These are phyloP conservation scores for Erebia palarica DNA, from an alignment of 2,888 invertebrate genomes.

Conservation along the genomic window DNA sequence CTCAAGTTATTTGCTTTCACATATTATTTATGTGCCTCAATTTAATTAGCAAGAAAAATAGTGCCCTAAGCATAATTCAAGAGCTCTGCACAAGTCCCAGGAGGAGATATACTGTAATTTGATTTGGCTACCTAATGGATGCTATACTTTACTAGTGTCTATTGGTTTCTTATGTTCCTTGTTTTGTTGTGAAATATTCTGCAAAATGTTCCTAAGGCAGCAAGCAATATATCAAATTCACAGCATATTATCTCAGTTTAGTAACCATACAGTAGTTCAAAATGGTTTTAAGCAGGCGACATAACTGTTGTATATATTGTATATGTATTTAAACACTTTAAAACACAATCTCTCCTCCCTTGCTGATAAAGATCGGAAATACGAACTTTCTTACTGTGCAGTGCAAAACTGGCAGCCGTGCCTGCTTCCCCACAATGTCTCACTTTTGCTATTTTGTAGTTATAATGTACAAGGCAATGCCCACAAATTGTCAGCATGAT, in stretches of 20 bases:
- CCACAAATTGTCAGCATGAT: too few species aligned
- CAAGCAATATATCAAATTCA: conserved; percentile 12
- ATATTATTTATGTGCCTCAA: neutral
- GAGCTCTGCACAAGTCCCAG: too few species aligned
- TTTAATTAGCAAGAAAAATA: neutral
- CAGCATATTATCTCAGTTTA: conserved; percentile 3
- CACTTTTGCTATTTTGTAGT: too few species aligned
- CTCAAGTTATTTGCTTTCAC: neutral
- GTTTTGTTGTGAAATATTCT: conserved; percentile 29
- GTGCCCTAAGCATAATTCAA: too few species aligned
- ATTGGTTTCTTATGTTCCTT: conserved; percentile 19
- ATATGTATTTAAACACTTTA: neutral
- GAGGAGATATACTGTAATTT: neutral
- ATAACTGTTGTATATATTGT: neutral
- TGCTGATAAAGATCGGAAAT: too few species aligned
- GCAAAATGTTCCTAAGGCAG: conserved; percentile 35
- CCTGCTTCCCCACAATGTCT: too few species aligned
- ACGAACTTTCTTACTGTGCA: too few species aligned
- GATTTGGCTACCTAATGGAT: neutral
- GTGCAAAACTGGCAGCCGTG: too few species aligned
- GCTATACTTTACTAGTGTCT: neutral
- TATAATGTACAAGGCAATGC: too few species aligned
- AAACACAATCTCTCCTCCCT: too few species aligned
- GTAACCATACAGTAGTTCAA: conserved; percentile 1
- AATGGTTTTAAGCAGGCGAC: neutral